Percentiles rank a stretch among this genome's conserved stretches.
phyloP scores from a whole-genome alignment of 2,113 vertebrate genomes.

The Cyanoramphus novaezelandiae region DNA sequence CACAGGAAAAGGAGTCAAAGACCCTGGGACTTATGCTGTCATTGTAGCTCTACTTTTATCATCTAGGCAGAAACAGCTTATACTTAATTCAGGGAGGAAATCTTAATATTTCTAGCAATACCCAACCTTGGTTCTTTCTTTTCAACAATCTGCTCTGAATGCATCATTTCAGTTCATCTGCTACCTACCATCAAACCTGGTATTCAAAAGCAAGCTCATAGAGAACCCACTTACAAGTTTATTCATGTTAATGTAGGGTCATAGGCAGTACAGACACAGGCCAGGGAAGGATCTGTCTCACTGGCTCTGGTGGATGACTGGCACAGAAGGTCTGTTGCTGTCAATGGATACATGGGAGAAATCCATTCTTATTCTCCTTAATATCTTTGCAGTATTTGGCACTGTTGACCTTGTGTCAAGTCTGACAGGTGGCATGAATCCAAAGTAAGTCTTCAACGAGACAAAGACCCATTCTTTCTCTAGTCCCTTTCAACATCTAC shows the following conservation, averaged over 20 bases:
- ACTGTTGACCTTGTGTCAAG: conserved; percentile 65
- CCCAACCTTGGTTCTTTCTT: neutral
- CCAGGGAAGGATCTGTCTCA: conserved; percentile 28
- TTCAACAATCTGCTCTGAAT: neutral
- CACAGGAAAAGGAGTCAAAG: neutral
- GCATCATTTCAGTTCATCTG: neutral
- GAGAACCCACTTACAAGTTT: conserved; percentile 30
- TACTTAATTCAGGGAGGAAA: neutral
- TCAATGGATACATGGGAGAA: conserved; percentile 57
- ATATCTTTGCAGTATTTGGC: conserved; percentile 58
- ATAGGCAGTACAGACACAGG: conserved; percentile 22
- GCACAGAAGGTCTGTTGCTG: conserved; percentile 59
- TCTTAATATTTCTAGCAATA: neutral
- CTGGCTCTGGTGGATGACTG: conserved; percentile 61
- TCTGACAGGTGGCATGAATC: conserved; percentile 70
- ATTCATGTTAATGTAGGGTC: conserved; percentile 55
- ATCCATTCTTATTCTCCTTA: conserved; percentile 57
- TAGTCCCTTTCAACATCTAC: conserved; percentile 45
- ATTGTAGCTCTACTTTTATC: neutral
- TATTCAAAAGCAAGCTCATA: conserved; percentile 22
- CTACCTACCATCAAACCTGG: neutral
- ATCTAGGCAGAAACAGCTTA: neutral
- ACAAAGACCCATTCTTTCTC: conserved; percentile 64
- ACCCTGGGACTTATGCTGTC: neutral
- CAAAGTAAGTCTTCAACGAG: conserved; percentile 59